Conservation (phyloP, 2,888 invertebrate genomes). For the Leistus spinibarbis region DNA sequence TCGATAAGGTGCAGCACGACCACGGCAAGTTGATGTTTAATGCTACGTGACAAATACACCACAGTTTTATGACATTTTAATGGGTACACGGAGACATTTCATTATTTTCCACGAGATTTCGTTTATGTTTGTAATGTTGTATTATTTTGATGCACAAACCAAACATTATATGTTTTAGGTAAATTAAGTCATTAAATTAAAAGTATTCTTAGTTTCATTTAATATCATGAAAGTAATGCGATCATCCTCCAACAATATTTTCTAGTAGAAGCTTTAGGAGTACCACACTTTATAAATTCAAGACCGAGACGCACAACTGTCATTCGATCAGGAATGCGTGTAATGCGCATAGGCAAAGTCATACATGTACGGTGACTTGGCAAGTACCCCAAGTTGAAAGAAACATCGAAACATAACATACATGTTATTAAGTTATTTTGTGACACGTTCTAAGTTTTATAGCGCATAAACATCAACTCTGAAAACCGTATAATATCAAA, state of each 20-base stretch:
- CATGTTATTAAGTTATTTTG: not conserved
- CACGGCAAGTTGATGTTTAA: slow-evolving; percentile 6
- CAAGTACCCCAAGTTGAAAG: not conserved
- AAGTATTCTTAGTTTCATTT: not conserved
- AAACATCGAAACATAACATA: not conserved
- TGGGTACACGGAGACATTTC: slow-evolving; percentile 9
- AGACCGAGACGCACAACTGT: slow-evolving; percentile 23
- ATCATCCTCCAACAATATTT: not conserved
- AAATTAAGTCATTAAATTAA: not conserved
- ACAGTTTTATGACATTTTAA: slow-evolving; percentile 26
- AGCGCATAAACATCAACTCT: not conserved
- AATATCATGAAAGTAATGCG: too few relatives aligned
- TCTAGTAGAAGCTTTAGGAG: not conserved
- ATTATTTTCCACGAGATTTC: slow-evolving; percentile 14
- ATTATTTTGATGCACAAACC: not conserved
- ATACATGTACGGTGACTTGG: not conserved
- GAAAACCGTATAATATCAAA: not conserved
- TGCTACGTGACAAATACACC: slow-evolving; percentile 22
- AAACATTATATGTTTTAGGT: not conserved
- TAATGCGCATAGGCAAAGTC: not conserved
- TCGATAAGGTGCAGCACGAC: not conserved
- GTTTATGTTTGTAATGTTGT: not conserved
- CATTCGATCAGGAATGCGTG: slow-evolving; percentile 32
- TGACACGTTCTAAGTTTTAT: not conserved
- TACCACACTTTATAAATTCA: slow-evolving; percentile 17